phyloP scores from a whole-genome alignment of 2,797 vertebrate genomes.

The Gallinago nigripennis region DNA sequence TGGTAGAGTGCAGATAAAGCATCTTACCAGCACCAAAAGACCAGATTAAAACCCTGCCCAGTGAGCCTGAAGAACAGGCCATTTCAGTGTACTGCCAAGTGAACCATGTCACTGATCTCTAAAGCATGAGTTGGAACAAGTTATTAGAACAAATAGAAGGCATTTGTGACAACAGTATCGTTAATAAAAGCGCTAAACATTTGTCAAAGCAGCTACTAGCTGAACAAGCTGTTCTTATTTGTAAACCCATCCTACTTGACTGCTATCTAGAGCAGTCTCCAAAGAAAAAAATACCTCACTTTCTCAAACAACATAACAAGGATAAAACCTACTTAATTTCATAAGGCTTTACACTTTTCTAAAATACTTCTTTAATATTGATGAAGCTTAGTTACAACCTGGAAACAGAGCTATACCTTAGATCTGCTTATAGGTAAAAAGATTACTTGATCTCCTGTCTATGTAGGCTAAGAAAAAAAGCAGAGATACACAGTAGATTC shows the following conservation, averaged over 20 bases:
- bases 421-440: not conserved
- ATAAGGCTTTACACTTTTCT: not conserved
- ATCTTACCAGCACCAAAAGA: not conserved
- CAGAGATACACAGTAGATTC: not conserved
- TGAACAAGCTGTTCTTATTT: not conserved
- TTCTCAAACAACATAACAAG: not conserved
- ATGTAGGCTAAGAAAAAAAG: not conserved
- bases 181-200: not conserved
- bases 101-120: not conserved
- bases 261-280: not conserved
- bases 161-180: not conserved
- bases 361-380: slow-evolving; percentile 6
- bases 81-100: not conserved
- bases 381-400: not conserved
- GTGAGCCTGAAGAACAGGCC: not conserved
- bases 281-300: not conserved
- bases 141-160: not conserved
- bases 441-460: not conserved
- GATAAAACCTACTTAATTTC: too few species aligned
- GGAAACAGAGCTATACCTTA: not conserved
- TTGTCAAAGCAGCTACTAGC: not conserved
- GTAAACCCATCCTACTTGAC: not conserved
- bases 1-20: not conserved
- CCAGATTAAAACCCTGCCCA: not conserved
- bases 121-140: not conserved